A percentile compares a stretch with the other conserved stretches of the same genome.
Evolutionary conservation across 1,140 invertebrate species (phyloP).

Genomic region (Papilio helenus): DNA sequence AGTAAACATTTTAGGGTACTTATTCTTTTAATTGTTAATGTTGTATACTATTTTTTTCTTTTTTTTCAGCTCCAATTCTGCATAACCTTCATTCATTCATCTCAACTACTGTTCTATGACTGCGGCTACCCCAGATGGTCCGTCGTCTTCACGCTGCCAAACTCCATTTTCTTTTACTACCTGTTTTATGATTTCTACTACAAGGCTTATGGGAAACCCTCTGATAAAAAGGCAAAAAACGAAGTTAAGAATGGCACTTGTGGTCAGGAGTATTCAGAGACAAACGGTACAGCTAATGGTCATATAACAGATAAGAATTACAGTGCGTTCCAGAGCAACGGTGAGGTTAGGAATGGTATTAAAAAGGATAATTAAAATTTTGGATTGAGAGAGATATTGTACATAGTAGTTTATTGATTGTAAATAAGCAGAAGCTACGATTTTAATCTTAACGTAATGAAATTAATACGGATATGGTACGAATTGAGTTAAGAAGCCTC

Average conservation of each 20-base stretch:
- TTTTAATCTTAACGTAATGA: background rate
- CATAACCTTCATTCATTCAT: constrained; percentile 89
- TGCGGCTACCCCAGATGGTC: constrained; percentile 92
- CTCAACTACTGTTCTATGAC: constrained; percentile 92
- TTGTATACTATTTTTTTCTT: constrained; percentile 45
- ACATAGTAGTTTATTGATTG: constrained; percentile 2
- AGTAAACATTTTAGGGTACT: background rate
- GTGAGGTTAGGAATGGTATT: constrained; percentile 39
- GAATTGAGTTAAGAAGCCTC: background rate
- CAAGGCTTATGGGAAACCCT: constrained; percentile 85
- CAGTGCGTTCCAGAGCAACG: constrained; percentile 34
- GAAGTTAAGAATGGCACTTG: constrained; percentile 37
- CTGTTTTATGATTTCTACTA: constrained; percentile 91
- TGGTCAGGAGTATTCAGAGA: constrained; percentile 14
- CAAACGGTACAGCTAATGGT: constrained; percentile 42
- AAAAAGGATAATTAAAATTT: constrained; percentile 44
- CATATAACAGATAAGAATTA: constrained; percentile 36
- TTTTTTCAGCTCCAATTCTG: constrained; percentile 89
- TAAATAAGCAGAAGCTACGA: background rate
- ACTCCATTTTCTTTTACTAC: constrained; percentile 91
- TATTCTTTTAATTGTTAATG: background rate
- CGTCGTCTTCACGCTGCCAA: constrained; percentile 88
- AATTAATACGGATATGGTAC: background rate
- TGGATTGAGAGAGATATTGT: constrained; percentile 29
- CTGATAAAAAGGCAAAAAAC: constrained; percentile 48